phyloP scores from a whole-genome alignment of 1,140 invertebrate species.

The Lanistes nyassanus region DNA sequence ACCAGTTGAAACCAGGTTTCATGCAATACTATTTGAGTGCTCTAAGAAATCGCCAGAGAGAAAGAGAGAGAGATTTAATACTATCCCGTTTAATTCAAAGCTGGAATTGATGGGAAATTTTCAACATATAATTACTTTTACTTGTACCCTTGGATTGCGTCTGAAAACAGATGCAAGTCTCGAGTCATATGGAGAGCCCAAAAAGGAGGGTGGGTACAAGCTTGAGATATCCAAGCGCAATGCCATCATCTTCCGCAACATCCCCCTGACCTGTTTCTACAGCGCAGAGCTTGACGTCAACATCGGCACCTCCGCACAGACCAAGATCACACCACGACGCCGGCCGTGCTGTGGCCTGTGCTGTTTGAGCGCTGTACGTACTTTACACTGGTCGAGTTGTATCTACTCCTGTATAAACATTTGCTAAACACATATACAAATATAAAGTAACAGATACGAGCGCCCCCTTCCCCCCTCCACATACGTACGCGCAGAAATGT shows the following conservation, averaged over 20 bases:
- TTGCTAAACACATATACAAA: neutral
- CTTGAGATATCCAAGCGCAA: constrained; percentile 46
- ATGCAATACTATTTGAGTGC: no score
- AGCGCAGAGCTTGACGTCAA: constrained; percentile 49
- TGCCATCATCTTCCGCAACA: constrained; percentile 46
- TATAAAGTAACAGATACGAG: no score
- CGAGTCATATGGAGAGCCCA: constrained; percentile 32
- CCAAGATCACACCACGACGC: constrained; percentile 40
- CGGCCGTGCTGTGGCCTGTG: constrained; percentile 45
- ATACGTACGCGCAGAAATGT: neutral
- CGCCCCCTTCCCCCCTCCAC: no score
- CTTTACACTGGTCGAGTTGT: no score
- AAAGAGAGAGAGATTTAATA: no score
- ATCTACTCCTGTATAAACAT: neutral
- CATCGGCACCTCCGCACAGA: constrained; percentile 45
- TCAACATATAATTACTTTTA: no score
- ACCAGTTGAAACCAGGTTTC: no score
- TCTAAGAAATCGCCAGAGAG: no score
- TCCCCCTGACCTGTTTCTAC: constrained; percentile 51
- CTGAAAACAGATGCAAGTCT: constrained; percentile 40
- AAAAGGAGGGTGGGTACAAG: constrained; percentile 43
- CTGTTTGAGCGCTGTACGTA: constrained; percentile 11
- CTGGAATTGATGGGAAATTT: no score
- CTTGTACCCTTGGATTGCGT: no score
- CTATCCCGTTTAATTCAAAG: no score